Percentiles rank a stretch among this genome's conserved stretches.
Evolutionary conservation across 2,113 vertebrate genomes (phyloP).

Genomic region (Chionis minor): DNA sequence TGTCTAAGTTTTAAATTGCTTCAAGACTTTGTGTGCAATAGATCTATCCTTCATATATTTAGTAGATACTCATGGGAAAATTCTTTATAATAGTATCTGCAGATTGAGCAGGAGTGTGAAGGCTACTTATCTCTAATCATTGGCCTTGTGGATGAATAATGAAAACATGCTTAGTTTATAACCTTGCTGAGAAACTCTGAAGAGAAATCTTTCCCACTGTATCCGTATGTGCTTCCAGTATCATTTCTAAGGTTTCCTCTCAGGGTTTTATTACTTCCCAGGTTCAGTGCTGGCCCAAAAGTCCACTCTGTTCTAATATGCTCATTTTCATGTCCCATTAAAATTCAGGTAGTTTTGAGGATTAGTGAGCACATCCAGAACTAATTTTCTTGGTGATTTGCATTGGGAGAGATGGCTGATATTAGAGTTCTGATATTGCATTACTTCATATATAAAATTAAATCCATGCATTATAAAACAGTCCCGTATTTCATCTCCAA

Average conservation of each 20-base stretch:
- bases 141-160: neutral
- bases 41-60: neutral
- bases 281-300: neutral
- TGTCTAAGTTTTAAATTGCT: neutral
- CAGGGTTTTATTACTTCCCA: neutral
- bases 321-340: neutral
- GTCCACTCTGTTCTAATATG: neutral
- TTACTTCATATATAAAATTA: neutral
- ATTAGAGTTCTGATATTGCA: neutral
- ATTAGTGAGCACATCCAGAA: neutral
- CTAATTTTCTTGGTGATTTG: neutral
- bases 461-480: neutral
- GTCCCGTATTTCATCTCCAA: neutral
- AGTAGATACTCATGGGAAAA: neutral
- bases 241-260: neutral
- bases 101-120: neutral
- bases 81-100: neutral
- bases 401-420: neutral
- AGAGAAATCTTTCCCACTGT: neutral
- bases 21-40: neutral
- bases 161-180: neutral
- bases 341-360: neutral
- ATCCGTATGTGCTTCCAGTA: rapidly evolving
- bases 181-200: neutral
- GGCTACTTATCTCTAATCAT: neutral